Conservation (phyloP, 2,888 invertebrate genomes). For the Itoplectis maculator region DNA sequence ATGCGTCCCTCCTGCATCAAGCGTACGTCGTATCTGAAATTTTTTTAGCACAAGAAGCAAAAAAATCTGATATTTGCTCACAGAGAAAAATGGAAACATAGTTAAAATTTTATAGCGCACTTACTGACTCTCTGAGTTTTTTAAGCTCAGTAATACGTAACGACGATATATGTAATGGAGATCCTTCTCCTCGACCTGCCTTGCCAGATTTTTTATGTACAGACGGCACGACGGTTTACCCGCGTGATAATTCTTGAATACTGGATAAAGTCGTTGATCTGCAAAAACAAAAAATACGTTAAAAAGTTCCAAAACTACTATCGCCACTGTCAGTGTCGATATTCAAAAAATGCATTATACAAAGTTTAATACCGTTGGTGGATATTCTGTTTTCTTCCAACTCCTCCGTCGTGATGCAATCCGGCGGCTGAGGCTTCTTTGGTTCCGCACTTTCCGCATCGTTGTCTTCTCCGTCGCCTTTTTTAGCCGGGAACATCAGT, state of each 20-base stretch:
- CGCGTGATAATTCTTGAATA: slow-evolving; percentile 94
- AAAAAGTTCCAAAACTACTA: not conserved
- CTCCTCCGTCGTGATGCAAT: slow-evolving; percentile 88
- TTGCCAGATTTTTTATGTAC: slow-evolving; percentile 97
- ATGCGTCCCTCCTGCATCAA: slow-evolving; percentile 97
- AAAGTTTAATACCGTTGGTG: slow-evolving; percentile 84
- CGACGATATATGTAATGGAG: slow-evolving; percentile 91
- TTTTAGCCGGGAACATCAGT: slow-evolving; percentile 79
- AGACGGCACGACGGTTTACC: slow-evolving; percentile 93
- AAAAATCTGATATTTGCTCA: not conserved
- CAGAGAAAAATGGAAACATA: not conserved
- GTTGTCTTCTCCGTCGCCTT: slow-evolving; percentile 72
- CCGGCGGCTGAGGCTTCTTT: slow-evolving; percentile 76
- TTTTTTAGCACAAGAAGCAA: not conserved
- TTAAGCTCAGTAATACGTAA: slow-evolving; percentile 86
- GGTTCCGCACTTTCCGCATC: slow-evolving; percentile 74
- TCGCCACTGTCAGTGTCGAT: not conserved
- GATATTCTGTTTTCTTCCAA: slow-evolving; percentile 89
- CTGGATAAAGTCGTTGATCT: slow-evolving; percentile 90
- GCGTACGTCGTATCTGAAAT: slow-evolving; percentile 88
- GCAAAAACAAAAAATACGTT: slow-evolving; percentile 64
- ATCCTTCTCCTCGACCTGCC: slow-evolving; percentile 91
- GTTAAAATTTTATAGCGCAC: slow-evolving; percentile 37
- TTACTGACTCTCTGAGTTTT: slow-evolving; percentile 77
- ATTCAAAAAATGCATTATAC: slow-evolving; percentile 13